Percentiles rank a stretch among this genome's conserved stretches.
Conservation (phyloP, 2,113 vertebrate genomes). For the Podarcis muralis region DNA sequence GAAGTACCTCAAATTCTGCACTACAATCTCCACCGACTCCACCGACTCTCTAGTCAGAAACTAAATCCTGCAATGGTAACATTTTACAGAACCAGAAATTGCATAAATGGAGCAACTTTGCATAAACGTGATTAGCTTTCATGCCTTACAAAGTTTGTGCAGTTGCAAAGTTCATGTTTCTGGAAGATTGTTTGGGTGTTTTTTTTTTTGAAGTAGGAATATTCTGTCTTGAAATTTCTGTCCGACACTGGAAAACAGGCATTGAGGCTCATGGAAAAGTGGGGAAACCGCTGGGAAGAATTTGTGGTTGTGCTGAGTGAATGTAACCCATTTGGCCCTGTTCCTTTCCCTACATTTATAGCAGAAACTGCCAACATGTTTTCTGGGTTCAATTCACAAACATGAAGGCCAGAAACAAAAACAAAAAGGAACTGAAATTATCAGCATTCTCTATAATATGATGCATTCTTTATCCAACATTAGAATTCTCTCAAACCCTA, state of each 20-base stretch:
- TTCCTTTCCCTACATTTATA: not conserved
- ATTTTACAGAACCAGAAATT: not conserved
- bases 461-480: not conserved
- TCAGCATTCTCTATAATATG: not conserved
- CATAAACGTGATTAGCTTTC: not conserved
- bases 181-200: not conserved
- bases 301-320: not conserved
- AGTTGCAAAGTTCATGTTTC: not conserved
- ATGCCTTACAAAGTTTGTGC: not conserved
- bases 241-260: not conserved
- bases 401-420: not conserved
- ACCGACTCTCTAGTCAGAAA: not conserved
- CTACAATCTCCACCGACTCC: not conserved
- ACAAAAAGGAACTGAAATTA: not conserved
- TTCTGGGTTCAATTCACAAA: not conserved
- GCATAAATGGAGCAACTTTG: not conserved
- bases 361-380: not conserved
- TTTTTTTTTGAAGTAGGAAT: not conserved
- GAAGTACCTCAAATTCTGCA: not conserved
- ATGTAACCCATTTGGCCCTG: not conserved
- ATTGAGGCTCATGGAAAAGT: slow-evolving; percentile 11
- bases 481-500: not conserved
- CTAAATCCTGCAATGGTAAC: not conserved
- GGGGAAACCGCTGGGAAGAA: not conserved
- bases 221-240: not conserved